Conservation (phyloP, 2,113 vertebrate species). For the Clinocottus analis region DNA sequence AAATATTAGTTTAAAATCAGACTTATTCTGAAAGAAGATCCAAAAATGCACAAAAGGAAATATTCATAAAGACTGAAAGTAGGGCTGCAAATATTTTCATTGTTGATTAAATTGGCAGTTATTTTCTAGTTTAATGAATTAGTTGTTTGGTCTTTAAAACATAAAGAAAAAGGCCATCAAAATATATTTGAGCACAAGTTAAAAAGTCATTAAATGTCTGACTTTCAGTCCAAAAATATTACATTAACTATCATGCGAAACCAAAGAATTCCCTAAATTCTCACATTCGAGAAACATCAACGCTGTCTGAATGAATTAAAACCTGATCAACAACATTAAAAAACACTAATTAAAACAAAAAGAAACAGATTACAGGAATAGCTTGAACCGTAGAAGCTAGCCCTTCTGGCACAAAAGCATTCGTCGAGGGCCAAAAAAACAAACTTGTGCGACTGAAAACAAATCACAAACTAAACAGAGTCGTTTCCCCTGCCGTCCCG, state of each 20-base stretch:
- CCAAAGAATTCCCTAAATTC: not conserved
- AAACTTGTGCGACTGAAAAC: not conserved
- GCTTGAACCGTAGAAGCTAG: not conserved
- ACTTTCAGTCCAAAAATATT: not conserved
- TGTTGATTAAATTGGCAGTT: not conserved
- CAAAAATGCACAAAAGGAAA: not conserved
- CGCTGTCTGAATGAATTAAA: not conserved
- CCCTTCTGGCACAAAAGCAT: not conserved
- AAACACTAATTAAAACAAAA: not conserved
- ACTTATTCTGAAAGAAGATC: not conserved
- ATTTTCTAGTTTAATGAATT: not conserved
- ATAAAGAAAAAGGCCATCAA: not conserved
- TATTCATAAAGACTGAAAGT: not conserved
- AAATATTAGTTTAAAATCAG: not conserved
- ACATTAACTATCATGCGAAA: not conserved
- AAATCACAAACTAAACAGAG: not conserved
- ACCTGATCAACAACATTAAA: not conserved
- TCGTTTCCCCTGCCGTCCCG: no score
- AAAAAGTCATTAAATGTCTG: not conserved
- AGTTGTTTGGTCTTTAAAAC: not conserved
- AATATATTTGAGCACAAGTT: not conserved
- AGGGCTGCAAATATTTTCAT: not conserved
- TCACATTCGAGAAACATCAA: not conserved
- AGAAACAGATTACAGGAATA: not conserved
- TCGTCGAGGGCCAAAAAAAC: not conserved